Base-by-base conservation (phyloP, 2,888 invertebrate species). In the Germaria angustata region DNA sequence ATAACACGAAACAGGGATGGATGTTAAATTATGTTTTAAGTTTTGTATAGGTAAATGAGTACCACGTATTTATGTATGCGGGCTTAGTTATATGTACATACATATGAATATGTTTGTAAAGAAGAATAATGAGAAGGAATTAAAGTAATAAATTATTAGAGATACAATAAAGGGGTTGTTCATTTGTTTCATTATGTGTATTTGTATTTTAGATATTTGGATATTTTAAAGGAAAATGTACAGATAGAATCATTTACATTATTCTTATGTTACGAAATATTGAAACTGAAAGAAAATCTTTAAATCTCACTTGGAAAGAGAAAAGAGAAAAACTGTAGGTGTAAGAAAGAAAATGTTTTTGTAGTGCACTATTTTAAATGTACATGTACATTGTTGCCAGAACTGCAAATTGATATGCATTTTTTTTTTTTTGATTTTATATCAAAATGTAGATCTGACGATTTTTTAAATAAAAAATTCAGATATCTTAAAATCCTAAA, bases 71-170 rank as follows among this genome's bases (percentile, higher is more conserved):
- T 20, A 22, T 11, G 2, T 41, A 39, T 63, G 51, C 61, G 36
- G 34, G 53, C 11, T 24, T 39, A 41, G 28, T 28, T 24, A 41
- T 9, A 8, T n/a, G 13, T 46, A 46, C 20, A 46, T 46, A 13
- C 8, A 15, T 15, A 11, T 20, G 15, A 28, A 20, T 20, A 46
- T 2, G 8, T 46, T 1, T 2, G 53, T 7, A 32, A 51, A 59
- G 22, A 57, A 51, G 65, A 49, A 72, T 79, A 79, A 79, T 79
- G 79, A 79, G 77, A 66, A 72, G 72, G 51, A 72, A 66, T 72
- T 79, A 72, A 72, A 72, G 59, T 72, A 79, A 79, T 79, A 79
- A 79, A 79, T 72, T 79, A 65, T 59, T 66, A 57, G 44, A 72
- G 51, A 63, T 66, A 71, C 39, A 44, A 71, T 57, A 69, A 72